Evolutionary conservation across 1,140 invertebrate species (phyloP).

Genomic region (Berghia stephanieae): DNA sequence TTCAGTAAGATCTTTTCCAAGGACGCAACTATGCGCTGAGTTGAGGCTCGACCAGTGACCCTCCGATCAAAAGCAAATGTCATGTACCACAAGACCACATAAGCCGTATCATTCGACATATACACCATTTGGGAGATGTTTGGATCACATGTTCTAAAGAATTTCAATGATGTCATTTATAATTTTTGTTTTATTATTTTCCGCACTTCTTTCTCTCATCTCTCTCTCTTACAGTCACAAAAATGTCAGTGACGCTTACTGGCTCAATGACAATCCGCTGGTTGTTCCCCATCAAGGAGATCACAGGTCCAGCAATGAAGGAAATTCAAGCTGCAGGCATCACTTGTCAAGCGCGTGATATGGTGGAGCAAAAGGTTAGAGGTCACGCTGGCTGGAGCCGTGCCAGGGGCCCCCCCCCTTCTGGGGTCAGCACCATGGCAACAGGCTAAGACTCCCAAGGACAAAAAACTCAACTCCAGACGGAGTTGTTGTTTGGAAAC

Average conservation of each 20-base stretch:
- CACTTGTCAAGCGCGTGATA: constrained; percentile 54
- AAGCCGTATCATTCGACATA: too few species aligned
- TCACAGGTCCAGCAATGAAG: constrained; percentile 51
- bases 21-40: too few species aligned
- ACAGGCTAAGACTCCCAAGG: constrained; percentile 54
- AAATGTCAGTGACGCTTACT: background rate
- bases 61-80: too few species aligned
- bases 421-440: constrained; percentile 30
- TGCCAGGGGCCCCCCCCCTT: constrained; percentile 48
- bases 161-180: background rate
- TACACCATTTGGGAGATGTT: too few species aligned
- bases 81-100: too few species aligned
- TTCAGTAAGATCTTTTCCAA: too few species aligned
- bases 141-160: background rate
- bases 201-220: background rate
- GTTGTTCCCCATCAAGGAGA: constrained; percentile 62
- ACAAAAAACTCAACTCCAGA: constrained; percentile 48
- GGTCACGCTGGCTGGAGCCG: constrained; percentile 58
- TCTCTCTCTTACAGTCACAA: constrained; percentile 10
- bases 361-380: constrained; percentile 60
- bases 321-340: constrained; percentile 51
- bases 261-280: constrained; percentile 56
- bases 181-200: constrained; percentile 17
- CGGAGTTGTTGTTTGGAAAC: constrained; percentile 60
- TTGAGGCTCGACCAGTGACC: too few species aligned